A percentile compares a stretch with the other conserved stretches of the same genome.
Evolutionary conservation across 2,888 invertebrate genomes (phyloP).

Genomic region (Tachina grossa): DNA sequence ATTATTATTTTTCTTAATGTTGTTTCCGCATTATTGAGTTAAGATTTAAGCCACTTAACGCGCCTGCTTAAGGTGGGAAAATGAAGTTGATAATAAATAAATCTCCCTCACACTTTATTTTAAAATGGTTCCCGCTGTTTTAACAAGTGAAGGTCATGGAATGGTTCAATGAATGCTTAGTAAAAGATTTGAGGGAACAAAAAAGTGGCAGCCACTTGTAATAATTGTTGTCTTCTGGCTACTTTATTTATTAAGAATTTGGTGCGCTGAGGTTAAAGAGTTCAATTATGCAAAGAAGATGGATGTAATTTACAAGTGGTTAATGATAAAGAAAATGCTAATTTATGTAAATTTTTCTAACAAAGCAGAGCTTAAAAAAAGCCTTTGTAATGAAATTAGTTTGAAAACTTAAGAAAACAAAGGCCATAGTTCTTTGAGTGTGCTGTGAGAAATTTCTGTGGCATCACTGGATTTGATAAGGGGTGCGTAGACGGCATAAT

Average conservation of each 20-base stretch:
- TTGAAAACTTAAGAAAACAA: too few relatives aligned
- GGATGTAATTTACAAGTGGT: constrained; percentile 18
- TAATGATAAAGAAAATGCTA: background rate
- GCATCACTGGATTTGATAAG: too few relatives aligned
- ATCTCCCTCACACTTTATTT: background rate
- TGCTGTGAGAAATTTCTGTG: too few relatives aligned
- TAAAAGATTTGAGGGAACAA: background rate
- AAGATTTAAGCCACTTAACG: constrained; percentile 51
- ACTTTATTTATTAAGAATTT: too few relatives aligned
- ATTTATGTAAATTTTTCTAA: constrained; percentile 14
- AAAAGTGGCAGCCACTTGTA: too few relatives aligned
- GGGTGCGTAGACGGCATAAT: too few relatives aligned
- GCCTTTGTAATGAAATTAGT: too few relatives aligned
- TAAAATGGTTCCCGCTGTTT: background rate
- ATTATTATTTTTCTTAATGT: background rate
- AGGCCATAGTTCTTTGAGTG: too few relatives aligned
- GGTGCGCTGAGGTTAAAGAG: constrained; percentile 10
- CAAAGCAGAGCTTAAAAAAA: too few relatives aligned
- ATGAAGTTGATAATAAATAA: constrained; percentile 3
- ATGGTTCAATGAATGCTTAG: background rate
- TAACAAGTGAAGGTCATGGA: constrained; percentile 48
- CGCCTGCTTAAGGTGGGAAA: constrained; percentile 62
- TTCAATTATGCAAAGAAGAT: constrained; percentile 47
- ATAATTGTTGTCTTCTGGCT: too few relatives aligned
- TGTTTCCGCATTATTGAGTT: constrained; percentile 53